A percentile compares a stretch with the other conserved stretches of the same genome.
phyloP scores from a whole-genome alignment of 1,140 invertebrate genomes.

The Araneus ventricosus region DNA sequence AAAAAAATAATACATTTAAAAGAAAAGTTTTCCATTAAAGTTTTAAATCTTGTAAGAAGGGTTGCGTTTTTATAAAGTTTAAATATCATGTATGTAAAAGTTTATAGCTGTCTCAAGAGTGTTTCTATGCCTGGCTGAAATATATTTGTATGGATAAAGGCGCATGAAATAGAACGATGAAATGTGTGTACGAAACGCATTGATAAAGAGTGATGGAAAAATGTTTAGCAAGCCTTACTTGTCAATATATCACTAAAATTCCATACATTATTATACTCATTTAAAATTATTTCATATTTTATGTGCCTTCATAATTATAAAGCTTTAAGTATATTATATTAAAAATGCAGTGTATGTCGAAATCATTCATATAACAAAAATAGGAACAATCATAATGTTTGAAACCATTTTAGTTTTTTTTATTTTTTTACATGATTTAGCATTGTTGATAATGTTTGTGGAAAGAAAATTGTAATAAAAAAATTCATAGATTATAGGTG shows the following conservation, averaged over 20 bases:
- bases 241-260: neutral
- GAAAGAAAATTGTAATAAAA: no score
- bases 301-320: constrained; percentile 6
- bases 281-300: constrained; percentile 6
- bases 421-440: no score
- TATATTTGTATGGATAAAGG: neutral
- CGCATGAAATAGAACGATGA: neutral
- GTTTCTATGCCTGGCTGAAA: neutral
- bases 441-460: no score
- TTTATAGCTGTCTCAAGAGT: no score
- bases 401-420: no score
- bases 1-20: no score
- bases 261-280: neutral
- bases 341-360: neutral
- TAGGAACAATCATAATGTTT: neutral
- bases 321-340: no score
- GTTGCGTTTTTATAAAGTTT: no score
- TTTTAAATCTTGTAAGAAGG: no score
- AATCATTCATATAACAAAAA: neutral
- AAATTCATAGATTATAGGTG: no score
- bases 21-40: no score
- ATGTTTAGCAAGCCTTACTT: neutral
- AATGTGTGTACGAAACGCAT: neutral
- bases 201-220: neutral
- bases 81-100: no score